Base-by-base conservation (phyloP, 2,113 vertebrate genomes). In the Erpornis zantholeuca region DNA sequence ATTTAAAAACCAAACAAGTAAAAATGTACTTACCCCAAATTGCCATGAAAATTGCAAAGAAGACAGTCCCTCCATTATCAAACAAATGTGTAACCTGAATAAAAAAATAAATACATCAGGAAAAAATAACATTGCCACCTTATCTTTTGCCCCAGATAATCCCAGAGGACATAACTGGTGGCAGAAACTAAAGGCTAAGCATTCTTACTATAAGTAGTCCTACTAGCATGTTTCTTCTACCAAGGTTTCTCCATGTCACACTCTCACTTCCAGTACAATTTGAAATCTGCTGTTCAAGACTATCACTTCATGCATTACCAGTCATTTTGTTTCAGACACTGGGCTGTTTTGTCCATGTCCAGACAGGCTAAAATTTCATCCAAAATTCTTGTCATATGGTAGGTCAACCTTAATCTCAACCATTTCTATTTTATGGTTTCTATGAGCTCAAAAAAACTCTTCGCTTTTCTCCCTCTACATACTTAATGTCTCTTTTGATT, bases 41-140 rank as follows among this genome's bases (percentile, higher is more conserved):
- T 66, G 98, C 98, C 98, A 98, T 98, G 96, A 98, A 98, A 95
- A 98, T 98, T 88, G 98, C 98, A 86, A 98, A 98, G 97, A 98
- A 98, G 73, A 98, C 98, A 57, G 98, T 98, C 31, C 98, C 98
- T 94, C 98, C 98, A 4, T 98, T 98, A 89, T 98, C 98, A 96
- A 98, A 98, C 89, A 98, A 97, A 96, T 98, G 98, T 22, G 98
- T 98, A 66, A 98, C 98, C 98, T 98, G 92, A 94, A 92, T 6
- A 84, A 71, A 94, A 92, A 96, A 96, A 95, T 42, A 84, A 89
- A 78, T 15, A 73, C 20, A 88, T 61, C 36, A 96, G 38, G 52
- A 73, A 85, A 35, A 86, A 90, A 56, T 33, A 72, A 35, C 12
- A 75, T 2, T 88, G 36, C 5, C 38, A 65, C 23, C 8, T 65